A percentile compares a stretch with the other conserved stretches of the same genome.
Evolutionary conservation across 2,113 vertebrate genomes (phyloP).

Genomic region (Osmerus eperlanus): DNA sequence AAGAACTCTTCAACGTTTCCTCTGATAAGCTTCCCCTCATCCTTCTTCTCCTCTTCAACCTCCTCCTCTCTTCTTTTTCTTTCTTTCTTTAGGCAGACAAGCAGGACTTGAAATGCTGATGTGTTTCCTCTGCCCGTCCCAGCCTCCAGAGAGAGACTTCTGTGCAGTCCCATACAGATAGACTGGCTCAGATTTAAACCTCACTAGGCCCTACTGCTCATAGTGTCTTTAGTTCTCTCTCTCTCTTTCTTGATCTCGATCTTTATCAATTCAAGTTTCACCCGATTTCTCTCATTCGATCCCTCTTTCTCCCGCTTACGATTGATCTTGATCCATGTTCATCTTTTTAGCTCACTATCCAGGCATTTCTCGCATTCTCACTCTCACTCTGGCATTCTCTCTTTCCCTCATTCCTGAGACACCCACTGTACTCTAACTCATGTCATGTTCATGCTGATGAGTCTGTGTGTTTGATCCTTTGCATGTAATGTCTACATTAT

Average conservation of each 20-base stretch:
- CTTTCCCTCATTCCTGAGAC: not conserved
- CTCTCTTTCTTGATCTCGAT: conserved; percentile 12
- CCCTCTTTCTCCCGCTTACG: conserved; percentile 14
- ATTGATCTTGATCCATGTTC: no score
- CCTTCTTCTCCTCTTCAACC: not conserved
- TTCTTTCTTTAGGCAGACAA: not conserved
- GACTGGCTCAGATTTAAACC: not conserved
- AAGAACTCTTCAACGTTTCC: conserved; percentile 7
- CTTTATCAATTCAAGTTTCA: not conserved
- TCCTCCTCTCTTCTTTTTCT: not conserved
- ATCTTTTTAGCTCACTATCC: no score
- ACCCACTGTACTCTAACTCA: conserved; percentile 2
- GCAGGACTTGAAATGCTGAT: conserved; percentile 16
- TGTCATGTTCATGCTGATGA: conserved; percentile 14
- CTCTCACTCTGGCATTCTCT: not conserved
- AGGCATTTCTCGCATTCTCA: conserved; percentile 4
- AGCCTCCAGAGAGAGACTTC: conserved; percentile 3
- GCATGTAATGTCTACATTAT: not conserved
- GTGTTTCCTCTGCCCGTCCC: conserved; percentile 33
- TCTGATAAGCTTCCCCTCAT: not conserved
- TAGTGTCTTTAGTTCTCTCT: conserved; percentile 1
- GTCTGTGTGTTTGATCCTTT: conserved; percentile 3
- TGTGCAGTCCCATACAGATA: not conserved
- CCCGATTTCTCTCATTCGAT: conserved; percentile 9
- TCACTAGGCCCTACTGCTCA: not conserved